Evolutionary conservation across 2,888 invertebrate genomes (phyloP), one percentile per base, ranked within the genome.

Genomic region (Rosalia funebris): DNA sequence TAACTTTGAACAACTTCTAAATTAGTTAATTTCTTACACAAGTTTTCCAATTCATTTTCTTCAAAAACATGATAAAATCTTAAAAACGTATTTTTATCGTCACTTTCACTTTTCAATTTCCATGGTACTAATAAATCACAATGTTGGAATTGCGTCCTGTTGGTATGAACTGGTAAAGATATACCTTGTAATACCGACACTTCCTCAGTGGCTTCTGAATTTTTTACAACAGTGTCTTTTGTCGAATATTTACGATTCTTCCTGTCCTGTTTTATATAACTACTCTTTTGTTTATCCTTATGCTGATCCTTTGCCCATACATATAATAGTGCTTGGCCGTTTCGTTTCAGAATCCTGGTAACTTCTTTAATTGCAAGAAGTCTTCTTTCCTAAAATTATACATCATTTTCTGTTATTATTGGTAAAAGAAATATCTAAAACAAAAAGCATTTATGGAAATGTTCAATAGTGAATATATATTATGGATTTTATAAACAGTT

Each of bases 231-330:
- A 55, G 65, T 71, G 56, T 82, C 46, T 9, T 75, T 72, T n/a
- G 78, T 75, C 2, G 76, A 72, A 5, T 25, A 9, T 69, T 79
- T 82, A 31, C 82, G 79, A 48, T 84, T 82, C 65, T 84, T 84
- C 62, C 84, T 84, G 68, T 84, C 85, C 73, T 87, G 88, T 67
- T 88, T 89, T 17, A 93, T 81, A 75, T 92, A 94, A 54, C 86
- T 87, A 0, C 91, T 90, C 72, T 88, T 88, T 50, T 84, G 81
- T 14, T 84, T 84, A 39, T 90, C 85, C 62, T 83, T 86, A 1
- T 85, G 84, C 81, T 97, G 97, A 77, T 96, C 91, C 79, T 92
- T 91, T 0, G 98, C 96, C 99, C 99, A 99, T 0, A 98, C 98
- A 68, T 98, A 97, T 60, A 99, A 89, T 2, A 98, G 83, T 1